Conservation (phyloP, 2,797 vertebrate species). For the Nannoperca australis region DNA sequence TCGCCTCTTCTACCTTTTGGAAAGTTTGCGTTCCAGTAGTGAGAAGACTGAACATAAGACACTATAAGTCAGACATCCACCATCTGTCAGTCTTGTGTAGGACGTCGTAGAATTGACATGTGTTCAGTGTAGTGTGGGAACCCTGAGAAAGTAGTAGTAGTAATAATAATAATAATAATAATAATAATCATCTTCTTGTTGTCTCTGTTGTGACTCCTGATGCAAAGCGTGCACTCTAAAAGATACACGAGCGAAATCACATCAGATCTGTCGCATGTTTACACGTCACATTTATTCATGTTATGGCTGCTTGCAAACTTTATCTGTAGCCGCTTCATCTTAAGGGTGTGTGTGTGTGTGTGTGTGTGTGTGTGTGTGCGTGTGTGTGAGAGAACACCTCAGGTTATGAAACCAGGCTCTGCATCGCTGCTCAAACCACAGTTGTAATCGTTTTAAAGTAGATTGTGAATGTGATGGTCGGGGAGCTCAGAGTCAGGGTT, state of each 20-base stretch:
- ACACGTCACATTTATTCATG: not conserved
- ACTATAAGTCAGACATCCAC: no score
- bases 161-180: no score
- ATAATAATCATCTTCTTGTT: no score
- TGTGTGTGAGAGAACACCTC: not conserved
- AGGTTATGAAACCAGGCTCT: not conserved
- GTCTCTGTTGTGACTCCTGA: not conserved
- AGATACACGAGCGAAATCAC: not conserved
- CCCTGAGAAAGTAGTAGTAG: no score
- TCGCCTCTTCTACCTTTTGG: no score
- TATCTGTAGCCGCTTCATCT: not conserved
- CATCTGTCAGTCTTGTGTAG: no score
- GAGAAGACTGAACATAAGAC: no score
- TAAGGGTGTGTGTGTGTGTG: not conserved
- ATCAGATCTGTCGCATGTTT: not conserved
- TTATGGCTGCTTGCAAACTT: not conserved
- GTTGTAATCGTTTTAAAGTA: not conserved
- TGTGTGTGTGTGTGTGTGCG: not conserved
- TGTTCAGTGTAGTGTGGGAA: not conserved
- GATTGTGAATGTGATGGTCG: not conserved
- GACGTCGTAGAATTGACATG: not conserved
- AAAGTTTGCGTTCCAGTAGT: no score
- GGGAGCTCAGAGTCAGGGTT: conserved; percentile 16
- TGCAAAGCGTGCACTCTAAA: no score
- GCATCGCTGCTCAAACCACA: not conserved